Evolutionary conservation across 2,797 vertebrate genomes (phyloP).

Genomic region (Eulemur albifrons): DNA sequence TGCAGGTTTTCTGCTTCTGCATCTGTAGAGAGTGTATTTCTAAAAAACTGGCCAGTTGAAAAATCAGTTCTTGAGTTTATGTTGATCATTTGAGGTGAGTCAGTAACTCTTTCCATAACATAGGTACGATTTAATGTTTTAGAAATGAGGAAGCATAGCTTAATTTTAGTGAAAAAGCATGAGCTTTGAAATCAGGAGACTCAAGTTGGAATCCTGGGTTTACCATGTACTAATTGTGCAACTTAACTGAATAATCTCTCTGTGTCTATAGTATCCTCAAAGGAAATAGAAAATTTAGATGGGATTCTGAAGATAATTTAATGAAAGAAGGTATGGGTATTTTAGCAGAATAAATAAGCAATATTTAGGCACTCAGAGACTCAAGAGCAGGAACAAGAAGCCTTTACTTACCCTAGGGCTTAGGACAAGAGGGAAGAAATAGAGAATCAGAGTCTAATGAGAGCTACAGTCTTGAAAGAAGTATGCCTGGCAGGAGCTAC

Average conservation of each 20-base stretch:
- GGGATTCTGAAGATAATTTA: background rate
- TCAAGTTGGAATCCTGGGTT: background rate
- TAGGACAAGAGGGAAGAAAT: background rate
- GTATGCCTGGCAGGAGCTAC: background rate
- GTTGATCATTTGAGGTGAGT: background rate
- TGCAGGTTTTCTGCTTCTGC: background rate
- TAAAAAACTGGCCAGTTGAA: background rate
- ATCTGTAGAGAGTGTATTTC: background rate
- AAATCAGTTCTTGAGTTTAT: background rate
- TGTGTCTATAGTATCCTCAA: background rate
- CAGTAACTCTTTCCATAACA: background rate
- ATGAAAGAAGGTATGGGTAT: background rate
- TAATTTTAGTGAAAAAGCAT: background rate
- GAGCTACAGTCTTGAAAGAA: background rate
- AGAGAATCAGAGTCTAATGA: background rate
- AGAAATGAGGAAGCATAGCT: background rate
- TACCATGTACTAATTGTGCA: background rate
- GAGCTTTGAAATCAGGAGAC: background rate
- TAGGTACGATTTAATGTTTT: background rate
- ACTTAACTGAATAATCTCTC: background rate
- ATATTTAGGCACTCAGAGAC: background rate
- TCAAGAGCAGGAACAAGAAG: background rate
- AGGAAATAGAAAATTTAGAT: background rate
- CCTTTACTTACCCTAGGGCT: background rate
- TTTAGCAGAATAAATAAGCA: background rate